These are phyloP conservation scores for Eupithecia vulgata DNA, from an alignment of 2,888 invertebrate species.

Conservation along the genomic window DNA sequence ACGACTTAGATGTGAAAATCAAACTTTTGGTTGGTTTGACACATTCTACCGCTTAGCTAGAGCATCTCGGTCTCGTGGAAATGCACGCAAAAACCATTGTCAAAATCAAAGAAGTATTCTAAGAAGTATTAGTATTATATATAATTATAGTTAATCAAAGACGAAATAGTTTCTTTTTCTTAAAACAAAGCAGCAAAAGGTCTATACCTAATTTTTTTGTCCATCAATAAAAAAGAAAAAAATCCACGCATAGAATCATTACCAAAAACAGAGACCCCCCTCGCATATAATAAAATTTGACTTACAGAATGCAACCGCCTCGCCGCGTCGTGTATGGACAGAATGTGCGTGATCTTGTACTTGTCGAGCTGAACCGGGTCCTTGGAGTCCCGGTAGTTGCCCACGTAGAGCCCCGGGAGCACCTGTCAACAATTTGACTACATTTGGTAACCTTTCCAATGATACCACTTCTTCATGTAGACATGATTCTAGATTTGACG, in stretches of 20 bases:
- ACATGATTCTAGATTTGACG: too few relatives aligned
- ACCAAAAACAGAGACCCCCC: background rate
- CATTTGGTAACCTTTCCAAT: background rate
- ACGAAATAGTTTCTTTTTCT: too few relatives aligned
- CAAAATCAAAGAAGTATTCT: too few relatives aligned
- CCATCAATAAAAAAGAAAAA: background rate
- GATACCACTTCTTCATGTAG: background rate
- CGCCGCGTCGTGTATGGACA: slow-evolving; percentile 98
- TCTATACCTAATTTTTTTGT: too few relatives aligned
- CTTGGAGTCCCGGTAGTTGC: slow-evolving; percentile 97
- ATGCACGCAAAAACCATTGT: background rate
- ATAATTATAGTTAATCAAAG: too few relatives aligned
- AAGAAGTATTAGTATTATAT: too few relatives aligned
- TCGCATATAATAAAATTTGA: background rate
- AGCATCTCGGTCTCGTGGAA: background rate
- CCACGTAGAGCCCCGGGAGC: slow-evolving; percentile 96
- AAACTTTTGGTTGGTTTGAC: too few relatives aligned
- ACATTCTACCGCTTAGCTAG: background rate
- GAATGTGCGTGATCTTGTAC: slow-evolving; percentile 96
- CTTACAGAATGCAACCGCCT: slow-evolving; percentile 93
- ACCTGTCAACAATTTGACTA: slow-evolving; percentile 84
- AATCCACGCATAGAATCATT: background rate
- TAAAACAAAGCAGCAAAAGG: too few relatives aligned
- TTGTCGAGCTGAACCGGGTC: slow-evolving; percentile 94
- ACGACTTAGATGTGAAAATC: too few relatives aligned